phyloP scores from a whole-genome alignment of 2,113 vertebrate genomes.

The Pterocles gutturalis region DNA sequence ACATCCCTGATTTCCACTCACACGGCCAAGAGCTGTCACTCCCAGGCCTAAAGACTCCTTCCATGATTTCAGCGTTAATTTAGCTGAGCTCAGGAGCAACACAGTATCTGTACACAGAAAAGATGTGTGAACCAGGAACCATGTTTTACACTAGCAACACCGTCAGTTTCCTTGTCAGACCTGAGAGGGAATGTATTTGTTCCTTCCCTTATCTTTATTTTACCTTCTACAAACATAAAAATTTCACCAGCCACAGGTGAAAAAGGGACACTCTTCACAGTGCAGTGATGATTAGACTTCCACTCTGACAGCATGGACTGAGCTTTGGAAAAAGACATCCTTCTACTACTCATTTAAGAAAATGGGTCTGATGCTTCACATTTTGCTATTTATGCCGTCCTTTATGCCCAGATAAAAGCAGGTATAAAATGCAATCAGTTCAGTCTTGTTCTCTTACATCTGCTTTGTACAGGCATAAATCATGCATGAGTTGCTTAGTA shows the following conservation, averaged over 20 bases:
- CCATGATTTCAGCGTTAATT: not conserved
- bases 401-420: conserved; percentile 48
- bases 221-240: not conserved
- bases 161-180: not conserved
- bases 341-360: conserved; percentile 7
- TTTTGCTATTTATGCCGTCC: conserved; percentile 5
- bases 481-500: conserved; percentile 41
- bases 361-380: not conserved
- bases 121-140: not conserved
- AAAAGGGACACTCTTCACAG: not conserved
- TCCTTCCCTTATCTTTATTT: not conserved
- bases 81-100: not conserved
- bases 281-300: not conserved
- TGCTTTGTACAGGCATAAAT: conserved; percentile 40
- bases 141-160: not conserved
- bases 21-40: not conserved
- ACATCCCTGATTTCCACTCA: not conserved
- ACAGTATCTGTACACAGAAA: not conserved
- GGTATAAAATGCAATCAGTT: conserved; percentile 51
- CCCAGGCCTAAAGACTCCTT: not conserved
- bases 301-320: not conserved
- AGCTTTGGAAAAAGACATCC: not conserved
- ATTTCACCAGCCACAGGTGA: not conserved
- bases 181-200: not conserved
- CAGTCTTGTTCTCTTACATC: conserved; percentile 45